Conservation (phyloP, 2,797 vertebrate genomes). For the Gila robusta region DNA sequence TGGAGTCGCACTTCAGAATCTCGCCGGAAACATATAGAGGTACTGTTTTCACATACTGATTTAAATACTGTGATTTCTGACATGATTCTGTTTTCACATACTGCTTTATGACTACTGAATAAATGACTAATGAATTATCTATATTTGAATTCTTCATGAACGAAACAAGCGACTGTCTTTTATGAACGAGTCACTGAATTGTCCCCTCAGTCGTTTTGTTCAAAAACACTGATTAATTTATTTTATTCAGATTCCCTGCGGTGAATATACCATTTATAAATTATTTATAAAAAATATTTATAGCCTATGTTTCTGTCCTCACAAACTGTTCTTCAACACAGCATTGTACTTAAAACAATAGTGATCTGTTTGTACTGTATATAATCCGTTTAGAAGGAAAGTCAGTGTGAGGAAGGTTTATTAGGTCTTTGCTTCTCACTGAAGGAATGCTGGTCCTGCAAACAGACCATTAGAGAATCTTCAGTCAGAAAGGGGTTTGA, state of each 20-base stretch:
- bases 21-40: no score
- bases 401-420: neutral
- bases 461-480: slow-evolving; percentile 14
- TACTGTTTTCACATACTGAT: no score
- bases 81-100: no score
- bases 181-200: neutral
- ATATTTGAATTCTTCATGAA: neutral
- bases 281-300: neutral
- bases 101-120: no score
- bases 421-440: neutral
- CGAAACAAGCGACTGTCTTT: neutral
- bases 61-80: no score
- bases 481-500: neutral
- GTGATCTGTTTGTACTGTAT: neutral
- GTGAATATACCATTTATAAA: neutral
- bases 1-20: neutral
- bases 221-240: neutral
- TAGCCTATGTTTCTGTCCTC: neutral
- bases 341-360: neutral
- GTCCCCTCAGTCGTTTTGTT: neutral
- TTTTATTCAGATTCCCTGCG: neutral
- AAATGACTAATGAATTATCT: no score
- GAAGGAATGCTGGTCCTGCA: neutral
- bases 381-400: neutral
- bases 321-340: neutral